Conservation (phyloP, 2,797 vertebrate genomes). For the Onychomys leucogaster region DNA sequence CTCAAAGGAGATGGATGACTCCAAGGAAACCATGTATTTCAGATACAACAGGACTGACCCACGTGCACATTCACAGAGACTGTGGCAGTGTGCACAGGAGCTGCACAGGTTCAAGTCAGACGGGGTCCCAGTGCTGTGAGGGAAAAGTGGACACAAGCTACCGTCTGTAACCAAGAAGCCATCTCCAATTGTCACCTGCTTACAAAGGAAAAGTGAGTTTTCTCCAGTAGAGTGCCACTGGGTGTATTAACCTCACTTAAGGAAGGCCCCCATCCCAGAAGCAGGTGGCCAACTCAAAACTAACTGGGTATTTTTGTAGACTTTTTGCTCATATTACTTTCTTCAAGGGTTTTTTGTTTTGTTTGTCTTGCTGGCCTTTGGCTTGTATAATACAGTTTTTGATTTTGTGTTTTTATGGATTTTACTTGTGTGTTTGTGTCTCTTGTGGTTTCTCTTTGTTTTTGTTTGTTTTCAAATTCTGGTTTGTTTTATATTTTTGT, state of each 20-base stretch:
- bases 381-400: background rate
- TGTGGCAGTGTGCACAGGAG: background rate
- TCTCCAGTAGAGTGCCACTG: background rate
- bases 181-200: background rate
- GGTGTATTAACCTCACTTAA: no score
- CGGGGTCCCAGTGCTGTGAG: no score
- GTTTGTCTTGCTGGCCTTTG: background rate
- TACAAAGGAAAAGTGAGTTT: background rate
- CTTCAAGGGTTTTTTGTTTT: background rate
- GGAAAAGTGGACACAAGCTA: background rate
- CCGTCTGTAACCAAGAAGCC: background rate
- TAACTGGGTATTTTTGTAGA: background rate
- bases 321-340: background rate
- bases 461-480: background rate
- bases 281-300: background rate
- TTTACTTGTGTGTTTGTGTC: background rate
- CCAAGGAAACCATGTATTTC: background rate
- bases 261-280: background rate
- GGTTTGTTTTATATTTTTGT: background rate
- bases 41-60: background rate
- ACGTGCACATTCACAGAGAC: background rate
- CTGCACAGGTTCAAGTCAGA: background rate
- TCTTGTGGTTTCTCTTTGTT: background rate
- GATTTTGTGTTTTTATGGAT: background rate
- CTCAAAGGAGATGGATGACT: background rate